Percentiles rank a stretch among this genome's conserved stretches.
Evolutionary conservation across 1,140 invertebrate species (phyloP).

Genomic region (Holotrichia oblita): DNA sequence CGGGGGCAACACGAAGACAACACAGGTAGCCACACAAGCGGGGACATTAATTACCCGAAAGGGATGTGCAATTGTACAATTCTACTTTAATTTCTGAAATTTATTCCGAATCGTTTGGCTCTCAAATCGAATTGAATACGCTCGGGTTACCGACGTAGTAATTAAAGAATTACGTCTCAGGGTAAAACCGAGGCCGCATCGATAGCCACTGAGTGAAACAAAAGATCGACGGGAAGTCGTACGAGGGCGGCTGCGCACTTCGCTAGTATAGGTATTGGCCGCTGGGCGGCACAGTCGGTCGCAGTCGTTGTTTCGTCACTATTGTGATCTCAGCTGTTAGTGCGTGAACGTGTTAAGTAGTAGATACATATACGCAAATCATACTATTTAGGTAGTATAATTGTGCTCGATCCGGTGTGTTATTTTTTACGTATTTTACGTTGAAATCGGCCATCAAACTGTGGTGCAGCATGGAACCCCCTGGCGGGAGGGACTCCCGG

Average conservation of each 20-base stretch:
- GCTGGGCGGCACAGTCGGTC: constrained; percentile 44
- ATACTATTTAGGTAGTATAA: constrained; percentile 25
- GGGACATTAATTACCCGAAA: constrained; percentile 17
- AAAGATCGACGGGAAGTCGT: constrained; percentile 47
- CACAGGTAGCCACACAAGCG: not conserved
- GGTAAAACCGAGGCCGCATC: constrained; percentile 42
- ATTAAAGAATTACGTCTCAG: constrained; percentile 52
- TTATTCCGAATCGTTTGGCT: constrained; percentile 16
- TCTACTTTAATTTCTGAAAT: constrained; percentile 21
- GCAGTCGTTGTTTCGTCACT: constrained; percentile 45
- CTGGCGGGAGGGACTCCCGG: constrained; percentile 84
- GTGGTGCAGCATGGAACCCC: constrained; percentile 73
- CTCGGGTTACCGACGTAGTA: not conserved
- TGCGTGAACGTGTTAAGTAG: constrained; percentile 48
- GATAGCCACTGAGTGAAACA: constrained; percentile 40
- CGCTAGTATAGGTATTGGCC: constrained; percentile 55
- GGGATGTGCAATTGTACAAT: constrained; percentile 12
- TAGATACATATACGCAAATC: not conserved
- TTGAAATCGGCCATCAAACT: constrained; percentile 52
- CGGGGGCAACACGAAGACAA: not conserved
- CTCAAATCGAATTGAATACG: constrained; percentile 9
- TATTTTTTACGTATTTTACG: constrained; percentile 42
- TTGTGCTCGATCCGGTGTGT: constrained; percentile 39
- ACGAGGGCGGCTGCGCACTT: constrained; percentile 62
- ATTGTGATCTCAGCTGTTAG: constrained; percentile 58